These are phyloP conservation scores for Aurelia sp. DNA, from an alignment of 30 jellyfish, hydroid and myxozoan genomes.

Conservation along the genomic window DNA sequence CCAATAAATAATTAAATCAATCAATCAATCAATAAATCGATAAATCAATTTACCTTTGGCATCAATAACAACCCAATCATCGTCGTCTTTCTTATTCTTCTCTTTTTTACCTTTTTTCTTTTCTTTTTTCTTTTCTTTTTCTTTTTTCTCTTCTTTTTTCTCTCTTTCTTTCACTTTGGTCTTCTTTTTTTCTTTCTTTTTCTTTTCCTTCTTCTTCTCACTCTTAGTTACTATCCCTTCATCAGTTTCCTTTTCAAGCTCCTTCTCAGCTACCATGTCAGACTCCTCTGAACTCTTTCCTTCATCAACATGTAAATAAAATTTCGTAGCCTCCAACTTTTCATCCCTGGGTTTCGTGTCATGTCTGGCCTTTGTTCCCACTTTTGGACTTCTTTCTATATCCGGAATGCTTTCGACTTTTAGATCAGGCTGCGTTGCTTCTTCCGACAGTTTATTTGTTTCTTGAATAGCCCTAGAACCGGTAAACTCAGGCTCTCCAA, in stretches of 20 bases:
- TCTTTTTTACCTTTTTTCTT: constrained; percentile 14
- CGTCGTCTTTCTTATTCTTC: constrained; percentile 2
- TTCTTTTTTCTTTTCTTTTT: constrained; percentile 4
- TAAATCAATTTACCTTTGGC: no score
- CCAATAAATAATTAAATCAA: background rate
- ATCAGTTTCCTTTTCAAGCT: constrained; percentile 4
- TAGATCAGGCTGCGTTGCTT: background rate
- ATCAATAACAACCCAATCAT: constrained; percentile 54
- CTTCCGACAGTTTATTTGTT: background rate
- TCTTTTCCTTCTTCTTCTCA: constrained; percentile 27
- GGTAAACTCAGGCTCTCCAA: background rate
- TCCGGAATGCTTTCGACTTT: background rate
- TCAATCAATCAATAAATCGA: no score
- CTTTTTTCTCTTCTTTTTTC: constrained; percentile 6
- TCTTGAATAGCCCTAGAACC: background rate
- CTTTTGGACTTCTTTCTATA: background rate
- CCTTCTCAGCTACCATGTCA: background rate
- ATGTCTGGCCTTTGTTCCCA: no score
- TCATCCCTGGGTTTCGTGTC: no score
- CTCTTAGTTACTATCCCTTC: background rate
- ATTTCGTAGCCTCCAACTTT: no score
- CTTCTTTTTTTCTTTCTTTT: constrained; percentile 35
- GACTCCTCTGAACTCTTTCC: background rate
- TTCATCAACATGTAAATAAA: background rate
- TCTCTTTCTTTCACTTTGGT: constrained; percentile 7